phyloP scores from a whole-genome alignment of 2,888 invertebrate genomes.

The Ormia ochracea region DNA sequence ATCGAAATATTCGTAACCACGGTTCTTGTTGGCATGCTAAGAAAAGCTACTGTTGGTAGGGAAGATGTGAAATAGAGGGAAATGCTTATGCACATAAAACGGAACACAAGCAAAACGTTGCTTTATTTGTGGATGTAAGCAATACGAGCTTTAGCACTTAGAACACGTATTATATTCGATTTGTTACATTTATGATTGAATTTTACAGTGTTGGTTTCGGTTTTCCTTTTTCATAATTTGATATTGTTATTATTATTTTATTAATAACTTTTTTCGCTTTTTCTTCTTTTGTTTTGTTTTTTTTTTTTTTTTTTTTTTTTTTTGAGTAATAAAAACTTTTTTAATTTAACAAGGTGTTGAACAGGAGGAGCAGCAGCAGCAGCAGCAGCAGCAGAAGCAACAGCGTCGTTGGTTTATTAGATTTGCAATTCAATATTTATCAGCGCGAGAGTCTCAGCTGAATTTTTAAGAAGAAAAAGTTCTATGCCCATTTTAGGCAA shows the following conservation, averaged over 20 bases:
- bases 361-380: no score
- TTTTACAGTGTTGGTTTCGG: no score
- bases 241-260: conserved; percentile 9
- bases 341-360: conserved; percentile 46
- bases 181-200: conserved; percentile 54
- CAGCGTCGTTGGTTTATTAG: neutral
- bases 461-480: neutral
- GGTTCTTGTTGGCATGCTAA: no score
- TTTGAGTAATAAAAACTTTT: conserved; percentile 49
- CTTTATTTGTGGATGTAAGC: neutral
- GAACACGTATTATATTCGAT: conserved; percentile 60
- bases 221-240: conserved; percentile 26
- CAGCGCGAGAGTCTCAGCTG: neutral
- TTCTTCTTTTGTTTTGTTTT: no score
- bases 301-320: no score
- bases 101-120: neutral
- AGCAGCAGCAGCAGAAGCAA: no score
- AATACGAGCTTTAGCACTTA: neutral
- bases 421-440: conserved; percentile 18
- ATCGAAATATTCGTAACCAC: no score
- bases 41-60: no score
- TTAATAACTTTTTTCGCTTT: no score
- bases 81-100: neutral
- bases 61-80: neutral
- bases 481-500: neutral